phyloP scores from a whole-genome alignment of 2,113 vertebrate species.

The Penelope pileata region DNA sequence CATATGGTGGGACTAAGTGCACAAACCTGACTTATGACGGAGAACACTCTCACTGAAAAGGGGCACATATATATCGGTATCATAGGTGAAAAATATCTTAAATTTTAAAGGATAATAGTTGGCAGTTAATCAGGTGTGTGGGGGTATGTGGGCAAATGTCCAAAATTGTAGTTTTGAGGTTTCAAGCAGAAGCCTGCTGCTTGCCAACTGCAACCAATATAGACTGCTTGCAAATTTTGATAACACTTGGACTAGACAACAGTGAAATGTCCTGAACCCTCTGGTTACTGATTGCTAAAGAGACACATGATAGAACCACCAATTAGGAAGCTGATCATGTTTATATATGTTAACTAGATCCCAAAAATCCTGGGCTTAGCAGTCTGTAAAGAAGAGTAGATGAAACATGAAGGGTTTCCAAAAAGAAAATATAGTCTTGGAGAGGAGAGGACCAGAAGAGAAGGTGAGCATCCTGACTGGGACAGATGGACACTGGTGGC shows the following conservation, averaged over 20 bases:
- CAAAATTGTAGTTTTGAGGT: background rate
- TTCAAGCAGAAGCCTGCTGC: background rate
- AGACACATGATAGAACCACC: background rate
- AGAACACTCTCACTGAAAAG: background rate
- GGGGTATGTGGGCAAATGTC: background rate
- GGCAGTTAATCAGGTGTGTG: background rate
- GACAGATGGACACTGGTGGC: background rate
- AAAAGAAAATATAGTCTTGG: background rate
- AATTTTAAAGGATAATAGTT: background rate
- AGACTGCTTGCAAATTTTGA: background rate
- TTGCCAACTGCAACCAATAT: background rate
- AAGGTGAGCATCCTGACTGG: background rate
- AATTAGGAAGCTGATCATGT: background rate
- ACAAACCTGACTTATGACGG: background rate
- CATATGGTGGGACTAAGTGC: background rate
- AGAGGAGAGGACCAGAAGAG: background rate
- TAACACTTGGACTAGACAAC: background rate
- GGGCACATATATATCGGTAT: background rate
- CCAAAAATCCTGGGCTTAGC: background rate
- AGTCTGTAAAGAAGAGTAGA: rapidly evolving
- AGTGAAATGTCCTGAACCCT: background rate
- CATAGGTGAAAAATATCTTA: background rate
- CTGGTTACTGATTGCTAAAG: background rate
- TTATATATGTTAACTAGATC: background rate
- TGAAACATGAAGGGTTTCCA: background rate